A percentile compares a stretch with the other conserved stretches of the same genome.
Conservation (phyloP, 2,797 vertebrate species). For the Aldrovandia affinis region DNA sequence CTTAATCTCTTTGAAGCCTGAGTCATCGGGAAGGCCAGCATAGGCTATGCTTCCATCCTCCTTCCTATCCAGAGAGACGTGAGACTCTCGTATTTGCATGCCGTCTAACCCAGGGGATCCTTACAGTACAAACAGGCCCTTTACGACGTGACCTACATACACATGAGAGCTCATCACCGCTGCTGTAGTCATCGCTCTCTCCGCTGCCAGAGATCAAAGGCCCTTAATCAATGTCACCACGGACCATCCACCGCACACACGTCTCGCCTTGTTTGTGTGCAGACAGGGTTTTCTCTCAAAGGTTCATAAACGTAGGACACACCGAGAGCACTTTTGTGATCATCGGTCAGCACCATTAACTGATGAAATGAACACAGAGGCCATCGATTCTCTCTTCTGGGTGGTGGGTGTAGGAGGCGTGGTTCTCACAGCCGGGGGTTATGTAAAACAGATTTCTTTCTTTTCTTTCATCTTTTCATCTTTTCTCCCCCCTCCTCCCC, state of each 20-base stretch:
- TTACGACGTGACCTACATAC: not conserved
- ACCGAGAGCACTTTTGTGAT: too few species aligned
- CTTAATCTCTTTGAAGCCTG: slow-evolving; percentile 2
- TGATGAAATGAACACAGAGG: too few species aligned
- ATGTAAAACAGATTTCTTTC: too few species aligned
- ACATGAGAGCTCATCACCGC: not conserved
- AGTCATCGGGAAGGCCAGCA: not conserved
- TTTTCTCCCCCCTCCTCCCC: too few species aligned
- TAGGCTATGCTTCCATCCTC: not conserved
- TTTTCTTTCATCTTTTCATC: too few species aligned
- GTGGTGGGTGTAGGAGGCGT: too few species aligned
- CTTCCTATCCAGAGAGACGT: not conserved
- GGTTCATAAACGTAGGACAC: not conserved
- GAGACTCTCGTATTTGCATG: not conserved
- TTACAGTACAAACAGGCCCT: not conserved
- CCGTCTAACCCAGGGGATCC: not conserved
- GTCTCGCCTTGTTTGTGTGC: not conserved
- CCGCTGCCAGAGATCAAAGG: not conserved
- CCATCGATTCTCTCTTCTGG: too few species aligned
- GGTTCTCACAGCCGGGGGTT: too few species aligned
- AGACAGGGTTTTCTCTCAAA: not conserved
- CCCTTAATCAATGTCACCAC: not conserved
- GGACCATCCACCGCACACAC: not conserved
- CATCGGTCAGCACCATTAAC: too few species aligned
- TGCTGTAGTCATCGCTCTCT: not conserved